These are phyloP conservation scores for Bicyclus anynana DNA, from an alignment of 1,140 invertebrate genomes.

Conservation along the genomic window DNA sequence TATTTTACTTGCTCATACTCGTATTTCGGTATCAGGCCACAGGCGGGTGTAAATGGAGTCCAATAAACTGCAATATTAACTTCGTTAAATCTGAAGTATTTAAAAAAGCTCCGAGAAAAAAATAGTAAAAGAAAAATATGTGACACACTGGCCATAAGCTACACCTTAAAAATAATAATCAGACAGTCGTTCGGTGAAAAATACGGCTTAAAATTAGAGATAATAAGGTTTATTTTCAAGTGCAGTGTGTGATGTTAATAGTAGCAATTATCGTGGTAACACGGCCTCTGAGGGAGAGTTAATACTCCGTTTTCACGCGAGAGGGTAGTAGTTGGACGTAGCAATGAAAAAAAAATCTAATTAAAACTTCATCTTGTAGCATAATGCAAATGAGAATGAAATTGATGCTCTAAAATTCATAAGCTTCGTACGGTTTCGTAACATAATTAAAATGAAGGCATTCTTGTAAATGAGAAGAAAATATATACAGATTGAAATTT, in stretches of 20 bases:
- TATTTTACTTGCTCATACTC: too few relatives aligned
- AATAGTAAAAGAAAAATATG: background rate
- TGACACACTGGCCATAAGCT: slow-evolving; percentile 1
- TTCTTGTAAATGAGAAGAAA: too few relatives aligned
- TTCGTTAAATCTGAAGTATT: background rate
- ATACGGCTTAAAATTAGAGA: background rate
- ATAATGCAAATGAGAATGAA: slow-evolving; percentile 13
- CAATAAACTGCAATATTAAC: background rate
- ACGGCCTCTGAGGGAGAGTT: slow-evolving; percentile 3
- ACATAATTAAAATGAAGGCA: background rate
- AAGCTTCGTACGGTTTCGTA: slow-evolving; percentile 1
- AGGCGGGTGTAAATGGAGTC: too few relatives aligned
- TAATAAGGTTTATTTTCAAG: background rate
- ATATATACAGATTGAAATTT: too few relatives aligned
- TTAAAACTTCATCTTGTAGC: slow-evolving; percentile 9
- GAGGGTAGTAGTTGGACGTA: background rate
- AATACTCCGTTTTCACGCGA: slow-evolving; percentile 9
- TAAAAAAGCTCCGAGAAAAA: background rate
- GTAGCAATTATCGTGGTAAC: slow-evolving; percentile 8
- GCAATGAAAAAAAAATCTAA: slow-evolving; percentile 7
- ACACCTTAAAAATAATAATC: slow-evolving; percentile 1
- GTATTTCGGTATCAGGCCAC: too few relatives aligned
- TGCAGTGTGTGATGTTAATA: background rate
- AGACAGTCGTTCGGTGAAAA: background rate
- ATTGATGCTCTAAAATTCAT: slow-evolving; percentile 11